Percentiles rank a stretch among this genome's conserved stretches.
These are phyloP conservation scores for Sceloporus undulatus DNA, from an alignment of 2,113 vertebrate genomes.

Conservation along the genomic window DNA sequence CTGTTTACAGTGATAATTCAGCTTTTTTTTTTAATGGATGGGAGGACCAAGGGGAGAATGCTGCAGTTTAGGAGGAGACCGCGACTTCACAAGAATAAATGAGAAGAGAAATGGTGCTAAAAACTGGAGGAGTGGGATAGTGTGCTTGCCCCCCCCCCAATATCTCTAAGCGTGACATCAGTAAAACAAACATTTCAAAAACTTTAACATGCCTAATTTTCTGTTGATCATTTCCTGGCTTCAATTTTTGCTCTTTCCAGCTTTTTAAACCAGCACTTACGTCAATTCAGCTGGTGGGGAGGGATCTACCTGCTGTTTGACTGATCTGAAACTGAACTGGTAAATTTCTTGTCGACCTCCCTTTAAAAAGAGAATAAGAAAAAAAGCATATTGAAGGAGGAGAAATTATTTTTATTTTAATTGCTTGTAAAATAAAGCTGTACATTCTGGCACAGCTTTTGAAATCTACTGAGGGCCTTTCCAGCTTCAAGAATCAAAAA, in stretches of 20 bases:
- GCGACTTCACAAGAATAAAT: neutral
- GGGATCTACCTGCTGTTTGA: neutral
- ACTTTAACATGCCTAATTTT: neutral
- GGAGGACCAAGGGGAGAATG: neutral
- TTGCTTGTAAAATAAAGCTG: neutral
- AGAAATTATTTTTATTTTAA: neutral
- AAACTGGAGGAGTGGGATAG: neutral
- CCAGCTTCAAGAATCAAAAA: neutral
- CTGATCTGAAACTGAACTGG: slow-evolving; percentile 18
- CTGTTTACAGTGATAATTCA: too few species aligned
- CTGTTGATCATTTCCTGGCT: neutral
- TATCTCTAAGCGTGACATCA: neutral
- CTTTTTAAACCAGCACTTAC: neutral
- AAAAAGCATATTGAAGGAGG: neutral
- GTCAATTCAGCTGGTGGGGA: neutral
- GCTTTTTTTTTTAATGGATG: too few species aligned
- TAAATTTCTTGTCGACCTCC: slow-evolving; percentile 6
- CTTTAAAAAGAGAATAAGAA: neutral
- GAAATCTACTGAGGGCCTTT: neutral
- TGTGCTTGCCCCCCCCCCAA: too few species aligned
- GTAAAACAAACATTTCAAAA: neutral
- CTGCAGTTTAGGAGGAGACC: neutral
- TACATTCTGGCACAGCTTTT: neutral
- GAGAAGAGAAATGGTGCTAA: neutral
- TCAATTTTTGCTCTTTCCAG: neutral